Evolutionary conservation across 2,113 vertebrate species (phyloP), one percentile per base, ranked within the genome.

Genomic region (Festucalex cinctus): DNA sequence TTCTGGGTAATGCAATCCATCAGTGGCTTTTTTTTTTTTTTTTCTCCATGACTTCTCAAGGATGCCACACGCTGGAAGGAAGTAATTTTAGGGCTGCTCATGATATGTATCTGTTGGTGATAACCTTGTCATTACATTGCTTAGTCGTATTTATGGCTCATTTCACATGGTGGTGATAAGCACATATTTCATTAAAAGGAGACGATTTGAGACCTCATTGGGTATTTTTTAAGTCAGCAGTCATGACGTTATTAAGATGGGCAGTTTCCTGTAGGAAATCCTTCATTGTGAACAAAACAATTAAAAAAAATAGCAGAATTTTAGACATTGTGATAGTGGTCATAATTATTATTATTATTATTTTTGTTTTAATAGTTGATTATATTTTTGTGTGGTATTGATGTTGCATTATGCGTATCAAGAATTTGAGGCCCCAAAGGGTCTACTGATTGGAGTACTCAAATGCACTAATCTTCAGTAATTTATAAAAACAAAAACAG

Each of bases 1-100:
- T 76, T 76, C 83, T 22, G 70, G 49, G 70, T 68, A 78, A 79
- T 70, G 9, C 20, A 63, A 72, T 77, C 79, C 77, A 79, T 82
- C 72, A 60, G 70, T 26, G 63, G 49, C 51, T 43, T 65, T 66
- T 44, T 48, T 63, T 54, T n/a, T n/a, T n/a, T n/a, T n/a, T n/a
- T n/a, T n/a, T n/a, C n/a, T n/a, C n/a, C 43, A 46, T 26, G 6
- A 10, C 65, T 77, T 63, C 67, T 75, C 35, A 14, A 67, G 67
- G 69, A 62, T 59, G 37, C 68, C 60, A 24, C 64, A 81, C 71
- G 71, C 73, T 65, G 70, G 44, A 76, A 75, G 70, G 39, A 80
- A 77, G 63, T 83, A 22, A 43, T 77, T 77, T 71, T 48, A 49
- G 9, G 37, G 56, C 35, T 79, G 24, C 39, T 83, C 78, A 71